Evolutionary conservation across 2,888 invertebrate genomes (phyloP).

Genomic region (Cetonia aurata): DNA sequence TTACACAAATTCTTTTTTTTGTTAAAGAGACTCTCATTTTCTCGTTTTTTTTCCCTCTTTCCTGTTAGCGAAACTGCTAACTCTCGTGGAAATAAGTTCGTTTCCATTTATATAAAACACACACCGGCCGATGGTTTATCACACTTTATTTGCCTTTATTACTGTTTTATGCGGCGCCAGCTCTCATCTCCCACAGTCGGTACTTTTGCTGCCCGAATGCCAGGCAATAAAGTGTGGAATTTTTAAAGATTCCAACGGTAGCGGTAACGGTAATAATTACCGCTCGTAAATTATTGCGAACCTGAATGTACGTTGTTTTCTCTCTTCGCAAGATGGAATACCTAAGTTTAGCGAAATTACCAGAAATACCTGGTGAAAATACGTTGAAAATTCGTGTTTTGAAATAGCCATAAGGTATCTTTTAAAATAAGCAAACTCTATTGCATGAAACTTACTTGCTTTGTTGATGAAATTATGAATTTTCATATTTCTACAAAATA

Average conservation of each 20-base stretch:
- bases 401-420: background rate
- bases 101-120: slow-evolving; percentile 15
- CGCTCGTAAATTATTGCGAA: slow-evolving; percentile 16
- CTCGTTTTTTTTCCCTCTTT: too few species aligned
- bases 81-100: slow-evolving; percentile 4
- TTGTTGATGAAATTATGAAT: too few species aligned
- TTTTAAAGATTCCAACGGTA: slow-evolving; percentile 8
- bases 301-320: slow-evolving; percentile 1
- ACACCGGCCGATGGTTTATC: slow-evolving; percentile 11
- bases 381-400: background rate
- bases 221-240: slow-evolving; percentile 15
- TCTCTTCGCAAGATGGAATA: background rate
- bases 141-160: slow-evolving; percentile 26
- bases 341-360: background rate
- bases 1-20: too few species aligned
- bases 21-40: too few species aligned
- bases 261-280: slow-evolving; percentile 24
- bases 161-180: slow-evolving; percentile 16
- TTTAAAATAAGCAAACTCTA: background rate
- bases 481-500: too few species aligned
- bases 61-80: too few species aligned
- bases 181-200: slow-evolving; percentile 1
- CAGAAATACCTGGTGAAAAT: background rate
- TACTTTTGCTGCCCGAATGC: slow-evolving; percentile 2
- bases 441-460: too few species aligned